Evolutionary conservation across 35 echinoderm and acorn worm species (phyloP).

Genomic region (Heliocidaris erythrogramma): DNA sequence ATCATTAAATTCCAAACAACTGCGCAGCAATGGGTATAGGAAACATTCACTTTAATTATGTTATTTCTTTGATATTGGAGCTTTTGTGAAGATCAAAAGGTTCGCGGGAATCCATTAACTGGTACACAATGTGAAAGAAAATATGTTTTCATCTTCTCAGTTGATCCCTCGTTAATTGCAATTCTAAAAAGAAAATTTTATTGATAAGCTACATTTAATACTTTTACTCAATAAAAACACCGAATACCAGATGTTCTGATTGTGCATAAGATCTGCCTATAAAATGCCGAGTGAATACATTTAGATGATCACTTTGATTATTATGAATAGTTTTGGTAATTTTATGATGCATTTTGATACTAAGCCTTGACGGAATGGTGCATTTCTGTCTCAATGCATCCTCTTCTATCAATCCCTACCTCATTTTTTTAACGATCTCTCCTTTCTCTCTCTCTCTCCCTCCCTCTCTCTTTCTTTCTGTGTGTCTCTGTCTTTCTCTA

Average conservation of each 20-base stretch:
- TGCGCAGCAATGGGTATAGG: neutral
- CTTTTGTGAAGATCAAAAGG: neutral
- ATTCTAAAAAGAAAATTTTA: neutral
- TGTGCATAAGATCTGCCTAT: too few species aligned
- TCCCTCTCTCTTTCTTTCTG: too few species aligned
- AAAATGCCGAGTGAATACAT: too few species aligned
- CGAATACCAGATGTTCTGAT: neutral
- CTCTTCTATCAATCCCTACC: neutral
- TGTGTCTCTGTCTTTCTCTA: too few species aligned
- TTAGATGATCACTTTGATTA: too few species aligned
- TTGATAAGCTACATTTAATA: neutral
- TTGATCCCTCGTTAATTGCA: neutral
- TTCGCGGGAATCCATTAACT: neutral
- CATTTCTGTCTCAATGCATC: too few species aligned
- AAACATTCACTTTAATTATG: neutral
- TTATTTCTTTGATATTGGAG: neutral
- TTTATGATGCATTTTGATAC: too few species aligned
- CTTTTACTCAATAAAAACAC: neutral
- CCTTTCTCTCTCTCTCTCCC: neutral
- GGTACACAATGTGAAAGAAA: neutral
- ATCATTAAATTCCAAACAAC: neutral
- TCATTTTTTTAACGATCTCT: neutral
- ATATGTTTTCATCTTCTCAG: neutral
- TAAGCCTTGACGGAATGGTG: too few species aligned
- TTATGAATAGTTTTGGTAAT: too few species aligned